These are phyloP conservation scores for Spheniscus mendiculus DNA, from an alignment of 2,113 vertebrate genomes.

Conservation along the genomic window DNA sequence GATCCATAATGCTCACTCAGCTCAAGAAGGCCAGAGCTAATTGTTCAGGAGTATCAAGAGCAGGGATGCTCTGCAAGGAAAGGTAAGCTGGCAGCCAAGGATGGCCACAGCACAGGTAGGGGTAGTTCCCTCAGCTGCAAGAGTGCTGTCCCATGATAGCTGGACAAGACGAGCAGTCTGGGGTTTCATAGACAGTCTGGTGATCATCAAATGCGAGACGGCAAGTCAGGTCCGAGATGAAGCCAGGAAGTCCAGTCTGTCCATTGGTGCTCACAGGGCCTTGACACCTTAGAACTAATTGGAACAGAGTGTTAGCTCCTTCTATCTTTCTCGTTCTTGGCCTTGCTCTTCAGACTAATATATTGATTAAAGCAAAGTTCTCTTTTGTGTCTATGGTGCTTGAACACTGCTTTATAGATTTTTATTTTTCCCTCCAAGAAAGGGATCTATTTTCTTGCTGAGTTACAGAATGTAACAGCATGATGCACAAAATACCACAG, in stretches of 20 bases:
- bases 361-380: background rate
- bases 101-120: rapidly evolving
- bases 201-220: rapidly evolving
- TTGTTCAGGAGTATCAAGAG: background rate
- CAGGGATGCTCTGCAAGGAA: background rate
- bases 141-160: background rate
- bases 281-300: background rate
- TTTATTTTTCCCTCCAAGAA: background rate
- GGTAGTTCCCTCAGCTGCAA: background rate
- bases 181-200: rapidly evolving
- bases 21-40: background rate
- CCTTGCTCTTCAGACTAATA: background rate
- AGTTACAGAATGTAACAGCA: background rate
- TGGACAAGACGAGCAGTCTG: background rate
- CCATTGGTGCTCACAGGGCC: background rate
- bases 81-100: background rate
- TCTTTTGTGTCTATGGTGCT: background rate
- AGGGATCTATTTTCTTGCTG: background rate
- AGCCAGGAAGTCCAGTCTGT: background rate
- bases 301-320: background rate
- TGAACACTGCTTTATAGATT: background rate
- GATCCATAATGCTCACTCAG: background rate
- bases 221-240: background rate
- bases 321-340: background rate
- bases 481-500: background rate